These are phyloP conservation scores for Petrosia ficiformis DNA, from an alignment of 37 sponge, comb jelly and placozoan genomes.

Conservation along the genomic window DNA sequence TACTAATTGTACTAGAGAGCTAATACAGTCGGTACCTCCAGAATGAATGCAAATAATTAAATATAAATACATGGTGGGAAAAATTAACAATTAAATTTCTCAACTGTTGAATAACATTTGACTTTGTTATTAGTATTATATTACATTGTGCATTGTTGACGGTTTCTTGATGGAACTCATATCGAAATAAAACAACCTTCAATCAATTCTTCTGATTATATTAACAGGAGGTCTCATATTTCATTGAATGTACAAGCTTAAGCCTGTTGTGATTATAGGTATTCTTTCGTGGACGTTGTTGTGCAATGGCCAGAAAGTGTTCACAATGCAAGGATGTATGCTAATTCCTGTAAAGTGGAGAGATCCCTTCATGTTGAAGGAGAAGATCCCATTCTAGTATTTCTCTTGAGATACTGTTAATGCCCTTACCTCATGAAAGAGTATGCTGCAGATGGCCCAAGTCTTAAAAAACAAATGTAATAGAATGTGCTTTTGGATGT, in stretches of 20 bases:
- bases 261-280: too few relatives aligned
- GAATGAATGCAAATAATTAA: too few relatives aligned
- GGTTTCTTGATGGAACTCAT: slow-evolving; percentile 36
- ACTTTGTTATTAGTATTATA: neutral
- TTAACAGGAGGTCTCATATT: slow-evolving; percentile 19
- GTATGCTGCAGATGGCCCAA: slow-evolving; percentile 26
- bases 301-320: slow-evolving; percentile 8
- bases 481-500: slow-evolving; percentile 45
- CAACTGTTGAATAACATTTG: slow-evolving; percentile 9
- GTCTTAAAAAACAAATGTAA: slow-evolving; percentile 24
- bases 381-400: slow-evolving; percentile 31
- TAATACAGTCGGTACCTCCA: too few relatives aligned
- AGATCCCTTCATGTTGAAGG: slow-evolving; percentile 19
- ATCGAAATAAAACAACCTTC: slow-evolving; percentile 30
- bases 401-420: slow-evolving; percentile 15
- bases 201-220: slow-evolving; percentile 27
- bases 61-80: too few relatives aligned
- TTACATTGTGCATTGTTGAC: slow-evolving; percentile 20
- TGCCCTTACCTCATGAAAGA: slow-evolving; percentile 44
- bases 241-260: slow-evolving; percentile 44
- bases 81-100: too few relatives aligned
- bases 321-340: slow-evolving; percentile 2
- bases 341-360: slow-evolving; percentile 22
- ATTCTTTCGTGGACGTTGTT: slow-evolving; percentile 38
- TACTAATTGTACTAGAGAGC: too few relatives aligned